These are phyloP conservation scores for Trachelus iudaicus DNA, from an alignment of 2,888 invertebrate genomes.

Conservation along the genomic window DNA sequence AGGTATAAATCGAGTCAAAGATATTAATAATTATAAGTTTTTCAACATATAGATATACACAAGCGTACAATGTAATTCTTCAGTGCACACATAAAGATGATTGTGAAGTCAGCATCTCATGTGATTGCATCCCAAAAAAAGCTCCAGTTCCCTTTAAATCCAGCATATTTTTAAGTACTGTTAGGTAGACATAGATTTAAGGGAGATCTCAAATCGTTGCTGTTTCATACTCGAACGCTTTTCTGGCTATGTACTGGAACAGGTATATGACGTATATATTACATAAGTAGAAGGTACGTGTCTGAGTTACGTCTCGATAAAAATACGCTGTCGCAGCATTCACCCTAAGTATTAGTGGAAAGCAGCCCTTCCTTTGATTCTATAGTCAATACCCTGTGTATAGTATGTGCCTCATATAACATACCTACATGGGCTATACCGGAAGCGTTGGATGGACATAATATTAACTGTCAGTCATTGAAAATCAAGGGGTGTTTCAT, in stretches of 20 bases:
- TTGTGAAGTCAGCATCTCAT: no score
- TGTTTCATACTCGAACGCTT: neutral
- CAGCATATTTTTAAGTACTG: no score
- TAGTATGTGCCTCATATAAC: neutral
- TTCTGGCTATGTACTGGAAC: neutral
- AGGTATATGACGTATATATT: neutral
- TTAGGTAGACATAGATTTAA: neutral
- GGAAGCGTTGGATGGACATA: neutral
- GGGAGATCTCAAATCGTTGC: neutral
- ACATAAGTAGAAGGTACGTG: neutral
- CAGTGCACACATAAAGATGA: no score
- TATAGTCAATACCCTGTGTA: neutral
- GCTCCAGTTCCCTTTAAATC: no score
- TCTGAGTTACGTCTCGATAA: neutral
- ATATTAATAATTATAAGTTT: no score
- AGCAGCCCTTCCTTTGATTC: neutral
- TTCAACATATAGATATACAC: no score
- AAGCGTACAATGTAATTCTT: no score
- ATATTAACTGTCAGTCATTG: neutral
- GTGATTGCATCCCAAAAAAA: no score
- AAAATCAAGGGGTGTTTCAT: neutral
- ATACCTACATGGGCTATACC: neutral
- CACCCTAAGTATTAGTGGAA: neutral
- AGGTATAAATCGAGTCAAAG: no score
- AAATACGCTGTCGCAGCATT: conserved; percentile 1